These are phyloP conservation scores for Holothuria scabra DNA, from an alignment of 53 echinoderm and acorn worm species.

Conservation along the genomic window DNA sequence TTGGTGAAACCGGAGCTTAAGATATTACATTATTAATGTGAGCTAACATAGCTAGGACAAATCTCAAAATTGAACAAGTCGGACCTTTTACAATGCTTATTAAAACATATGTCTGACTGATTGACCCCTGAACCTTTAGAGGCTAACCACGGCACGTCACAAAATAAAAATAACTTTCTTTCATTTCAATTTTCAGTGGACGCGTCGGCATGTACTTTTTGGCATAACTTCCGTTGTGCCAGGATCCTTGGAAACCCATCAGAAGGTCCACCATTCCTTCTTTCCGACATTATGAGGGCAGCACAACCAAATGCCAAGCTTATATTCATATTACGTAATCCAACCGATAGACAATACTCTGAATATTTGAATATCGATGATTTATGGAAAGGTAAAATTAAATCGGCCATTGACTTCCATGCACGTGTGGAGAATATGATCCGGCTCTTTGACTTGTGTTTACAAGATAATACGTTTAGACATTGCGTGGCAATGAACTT, in stretches of 20 bases:
- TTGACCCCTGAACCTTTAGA: too few relatives aligned
- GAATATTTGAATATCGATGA: constrained; percentile 54
- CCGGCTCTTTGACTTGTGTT: constrained; percentile 37
- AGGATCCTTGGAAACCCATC: constrained; percentile 26
- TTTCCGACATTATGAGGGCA: constrained; percentile 54
- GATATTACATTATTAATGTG: too few relatives aligned
- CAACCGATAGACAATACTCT: constrained; percentile 57
- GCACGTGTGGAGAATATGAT: constrained; percentile 20
- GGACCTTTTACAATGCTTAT: too few relatives aligned
- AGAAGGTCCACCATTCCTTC: constrained; percentile 39
- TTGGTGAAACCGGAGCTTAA: too few relatives aligned
- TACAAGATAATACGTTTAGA: constrained; percentile 16
- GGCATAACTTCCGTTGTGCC: constrained; percentile 46
- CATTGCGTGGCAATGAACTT: constrained; percentile 38
- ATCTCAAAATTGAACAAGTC: too few relatives aligned
- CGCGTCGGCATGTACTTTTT: constrained; percentile 46
- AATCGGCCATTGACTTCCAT: constrained; percentile 59
- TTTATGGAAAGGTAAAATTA: constrained; percentile 32
- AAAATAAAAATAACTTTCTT: too few relatives aligned
- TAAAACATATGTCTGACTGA: too few relatives aligned
- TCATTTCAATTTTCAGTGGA: constrained; percentile 21
- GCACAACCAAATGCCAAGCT: constrained; percentile 52
- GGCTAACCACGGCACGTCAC: too few relatives aligned
- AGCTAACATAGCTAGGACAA: too few relatives aligned
- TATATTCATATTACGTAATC: constrained; percentile 59